These are phyloP conservation scores for Pheosia gnoma DNA, from an alignment of 2,888 invertebrate species.

Conservation along the genomic window DNA sequence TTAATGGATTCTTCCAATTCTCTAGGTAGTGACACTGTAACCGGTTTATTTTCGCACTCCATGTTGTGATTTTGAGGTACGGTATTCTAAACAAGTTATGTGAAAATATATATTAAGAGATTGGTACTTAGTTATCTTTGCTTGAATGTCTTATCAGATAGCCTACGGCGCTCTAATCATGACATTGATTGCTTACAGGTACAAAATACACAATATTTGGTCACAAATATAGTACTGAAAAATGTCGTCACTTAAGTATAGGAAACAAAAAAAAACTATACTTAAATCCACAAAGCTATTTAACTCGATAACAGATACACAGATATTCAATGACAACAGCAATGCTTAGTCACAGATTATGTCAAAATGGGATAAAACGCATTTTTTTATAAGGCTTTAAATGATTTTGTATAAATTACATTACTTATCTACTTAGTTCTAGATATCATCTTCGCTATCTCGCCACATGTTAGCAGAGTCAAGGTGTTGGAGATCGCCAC, in stretches of 20 bases:
- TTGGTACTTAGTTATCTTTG: neutral
- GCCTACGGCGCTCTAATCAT: neutral
- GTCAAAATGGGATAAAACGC: too few species aligned
- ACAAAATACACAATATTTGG: neutral
- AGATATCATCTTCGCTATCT: too few species aligned
- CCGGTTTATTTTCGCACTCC: neutral
- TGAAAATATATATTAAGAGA: neutral
- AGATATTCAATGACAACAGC: too few species aligned
- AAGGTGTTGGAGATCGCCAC: too few species aligned
- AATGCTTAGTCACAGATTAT: too few species aligned
- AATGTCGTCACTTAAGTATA: neutral
- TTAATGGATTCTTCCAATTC: constrained; percentile 23
- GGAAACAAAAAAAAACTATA: too few species aligned
- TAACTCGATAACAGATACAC: too few species aligned
- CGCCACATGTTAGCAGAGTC: too few species aligned
- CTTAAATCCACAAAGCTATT: too few species aligned
- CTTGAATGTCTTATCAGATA: neutral
- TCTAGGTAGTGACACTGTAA: constrained; percentile 17
- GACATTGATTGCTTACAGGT: neutral
- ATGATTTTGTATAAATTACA: too few species aligned
- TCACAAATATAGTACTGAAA: neutral
- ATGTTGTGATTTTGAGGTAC: neutral
- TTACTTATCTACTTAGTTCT: too few species aligned
- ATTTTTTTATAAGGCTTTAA: too few species aligned
- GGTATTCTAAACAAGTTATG: neutral